A percentile compares a stretch with the other conserved stretches of the same genome.
These are phyloP conservation scores for Aphelenchoides avenae DNA, from an alignment of 1,140 invertebrate genomes.

Conservation along the genomic window DNA sequence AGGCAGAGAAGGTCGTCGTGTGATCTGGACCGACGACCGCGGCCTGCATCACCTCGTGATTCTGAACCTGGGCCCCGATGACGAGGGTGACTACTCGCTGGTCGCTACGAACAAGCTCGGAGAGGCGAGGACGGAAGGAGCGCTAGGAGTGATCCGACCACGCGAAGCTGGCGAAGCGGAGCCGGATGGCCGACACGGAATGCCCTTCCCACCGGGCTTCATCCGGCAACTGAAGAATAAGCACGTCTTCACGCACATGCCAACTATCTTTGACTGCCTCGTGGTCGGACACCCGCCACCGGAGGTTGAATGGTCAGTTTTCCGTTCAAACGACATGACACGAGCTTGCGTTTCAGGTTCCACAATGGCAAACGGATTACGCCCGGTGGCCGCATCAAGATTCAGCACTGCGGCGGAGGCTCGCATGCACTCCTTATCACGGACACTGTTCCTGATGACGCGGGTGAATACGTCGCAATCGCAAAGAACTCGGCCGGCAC, in stretches of 20 bases:
- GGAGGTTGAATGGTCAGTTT: slow-evolving; percentile 49
- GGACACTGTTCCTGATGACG: slow-evolving; percentile 52
- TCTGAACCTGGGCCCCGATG: slow-evolving; percentile 43
- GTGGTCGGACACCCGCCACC: slow-evolving; percentile 58
- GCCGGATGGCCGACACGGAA: slow-evolving; percentile 37
- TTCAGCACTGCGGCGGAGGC: slow-evolving; percentile 54
- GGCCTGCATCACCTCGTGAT: slow-evolving; percentile 55
- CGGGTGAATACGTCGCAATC: slow-evolving; percentile 56
- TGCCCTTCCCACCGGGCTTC: slow-evolving; percentile 58
- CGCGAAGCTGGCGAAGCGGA: slow-evolving; percentile 34
- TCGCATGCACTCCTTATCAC: slow-evolving; percentile 56
- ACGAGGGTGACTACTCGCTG: slow-evolving; percentile 56
- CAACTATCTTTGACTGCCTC: slow-evolving; percentile 58
- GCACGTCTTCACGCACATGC: slow-evolving; percentile 58
- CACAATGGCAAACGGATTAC: slow-evolving; percentile 57
- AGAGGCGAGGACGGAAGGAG: slow-evolving; percentile 50
- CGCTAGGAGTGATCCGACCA: slow-evolving; percentile 51
- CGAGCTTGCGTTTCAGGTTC: slow-evolving; percentile 35
- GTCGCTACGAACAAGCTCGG: slow-evolving; percentile 54
- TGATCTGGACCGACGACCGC: slow-evolving; percentile 57
- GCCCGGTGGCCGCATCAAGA: slow-evolving; percentile 49
- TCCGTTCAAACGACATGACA: neutral
- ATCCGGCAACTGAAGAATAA: slow-evolving; percentile 59
- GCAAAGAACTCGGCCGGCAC: slow-evolving; percentile 50
- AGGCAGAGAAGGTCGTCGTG: slow-evolving; percentile 47